phyloP scores from a whole-genome alignment of 2,797 vertebrate species.

The Sebastes paucispinis region DNA sequence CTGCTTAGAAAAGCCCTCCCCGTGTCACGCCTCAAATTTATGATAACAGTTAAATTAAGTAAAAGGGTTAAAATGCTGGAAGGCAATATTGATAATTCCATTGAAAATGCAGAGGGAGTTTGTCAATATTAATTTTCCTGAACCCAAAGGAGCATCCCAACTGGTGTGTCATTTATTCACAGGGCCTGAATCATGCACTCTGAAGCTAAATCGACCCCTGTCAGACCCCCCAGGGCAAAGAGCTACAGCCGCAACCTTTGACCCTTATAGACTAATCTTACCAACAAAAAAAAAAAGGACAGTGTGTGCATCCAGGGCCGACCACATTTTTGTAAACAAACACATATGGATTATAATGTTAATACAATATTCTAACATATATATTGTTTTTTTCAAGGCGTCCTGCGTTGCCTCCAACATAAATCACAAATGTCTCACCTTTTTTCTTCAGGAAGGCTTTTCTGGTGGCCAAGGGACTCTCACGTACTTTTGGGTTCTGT shows the following conservation, averaged over 20 bases:
- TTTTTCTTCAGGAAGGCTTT: conserved; percentile 97
- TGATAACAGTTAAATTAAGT: conserved; percentile 85
- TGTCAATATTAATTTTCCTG: conserved; percentile 89
- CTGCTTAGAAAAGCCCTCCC: conserved; percentile 53
- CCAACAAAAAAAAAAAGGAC: conserved; percentile 34
- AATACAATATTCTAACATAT: not conserved
- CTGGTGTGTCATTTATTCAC: conserved; percentile 85
- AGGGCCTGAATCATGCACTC: conserved; percentile 77
- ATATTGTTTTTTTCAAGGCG: not conserved
- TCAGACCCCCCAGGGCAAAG: conserved; percentile 70
- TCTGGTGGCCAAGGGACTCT: conserved; percentile 90
- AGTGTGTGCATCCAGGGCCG: conserved; percentile 35
- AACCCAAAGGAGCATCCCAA: conserved; percentile 83
- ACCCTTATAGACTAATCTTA: conserved; percentile 62
- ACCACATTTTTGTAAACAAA: conserved; percentile 32
- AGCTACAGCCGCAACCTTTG: conserved; percentile 74
- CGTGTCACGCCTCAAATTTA: conserved; percentile 79
- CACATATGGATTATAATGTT: conserved; percentile 21
- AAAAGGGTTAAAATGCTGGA: conserved; percentile 86
- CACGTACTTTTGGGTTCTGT: conserved; percentile 93
- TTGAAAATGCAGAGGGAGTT: conserved; percentile 83
- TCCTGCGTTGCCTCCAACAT: not conserved
- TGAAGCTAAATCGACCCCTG: conserved; percentile 78
- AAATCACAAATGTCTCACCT: conserved; percentile 81
- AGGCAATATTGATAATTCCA: conserved; percentile 87